Evolutionary conservation across 2,113 vertebrate species (phyloP).

Genomic region (Scalopus aquaticus): DNA sequence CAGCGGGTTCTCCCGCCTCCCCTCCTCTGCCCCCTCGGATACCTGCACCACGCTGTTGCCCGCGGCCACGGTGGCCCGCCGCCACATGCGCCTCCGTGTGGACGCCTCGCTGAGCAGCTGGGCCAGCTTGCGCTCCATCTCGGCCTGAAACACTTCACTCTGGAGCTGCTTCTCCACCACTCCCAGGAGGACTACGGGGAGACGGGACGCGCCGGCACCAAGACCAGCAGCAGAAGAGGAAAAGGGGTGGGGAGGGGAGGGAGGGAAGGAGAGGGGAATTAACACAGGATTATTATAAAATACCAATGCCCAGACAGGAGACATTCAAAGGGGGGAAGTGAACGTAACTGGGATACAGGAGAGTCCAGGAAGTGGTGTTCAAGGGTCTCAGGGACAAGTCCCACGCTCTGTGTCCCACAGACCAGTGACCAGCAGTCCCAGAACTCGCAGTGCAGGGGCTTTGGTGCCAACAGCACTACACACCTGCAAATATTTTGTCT

Average conservation of each 20-base stretch:
- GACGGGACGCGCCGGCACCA: slow-evolving; percentile 12
- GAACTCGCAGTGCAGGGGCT: neutral
- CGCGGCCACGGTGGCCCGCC: slow-evolving; percentile 90
- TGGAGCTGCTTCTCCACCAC: slow-evolving; percentile 90
- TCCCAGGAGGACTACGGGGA: slow-evolving; percentile 88
- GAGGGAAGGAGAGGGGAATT: neutral
- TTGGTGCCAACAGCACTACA: neutral
- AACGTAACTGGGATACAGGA: accelerated
- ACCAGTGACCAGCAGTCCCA: neutral
- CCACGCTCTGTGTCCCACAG: neutral
- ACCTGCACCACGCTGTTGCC: slow-evolving; percentile 94
- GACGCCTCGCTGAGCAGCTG: slow-evolving; percentile 91
- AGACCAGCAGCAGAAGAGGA: neutral
- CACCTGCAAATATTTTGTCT: neutral
- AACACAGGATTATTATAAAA: neutral
- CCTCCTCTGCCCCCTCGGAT: neutral
- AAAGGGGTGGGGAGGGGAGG: neutral
- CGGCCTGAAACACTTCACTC: slow-evolving; percentile 92
- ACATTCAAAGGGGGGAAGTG: neutral
- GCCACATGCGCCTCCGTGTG: slow-evolving; percentile 87
- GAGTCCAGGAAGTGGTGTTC: no score
- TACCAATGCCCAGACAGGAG: neutral
- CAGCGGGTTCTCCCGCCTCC: accelerated
- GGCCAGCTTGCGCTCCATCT: slow-evolving; percentile 95
- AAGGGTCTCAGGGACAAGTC: neutral